Evolutionary conservation across 2,888 invertebrate genomes (phyloP).

Genomic region (Rhopalosiphum nymphaeae): DNA sequence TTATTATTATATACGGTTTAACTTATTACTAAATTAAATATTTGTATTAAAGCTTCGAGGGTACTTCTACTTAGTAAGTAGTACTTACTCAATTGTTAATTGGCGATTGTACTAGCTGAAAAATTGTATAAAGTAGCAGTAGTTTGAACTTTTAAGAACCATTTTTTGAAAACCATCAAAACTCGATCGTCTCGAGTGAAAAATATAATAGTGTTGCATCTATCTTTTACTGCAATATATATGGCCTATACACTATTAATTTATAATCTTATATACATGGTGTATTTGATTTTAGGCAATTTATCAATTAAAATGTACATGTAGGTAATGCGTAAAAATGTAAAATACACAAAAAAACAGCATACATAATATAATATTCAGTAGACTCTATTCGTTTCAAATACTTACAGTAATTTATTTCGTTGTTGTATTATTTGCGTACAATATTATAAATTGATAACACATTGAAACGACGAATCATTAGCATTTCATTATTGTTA

Average conservation of each 20-base stretch:
- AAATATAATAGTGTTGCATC: not conserved
- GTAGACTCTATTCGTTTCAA: not conserved
- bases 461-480: not conserved
- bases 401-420: not conserved
- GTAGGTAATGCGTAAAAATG: not conserved
- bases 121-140: not conserved
- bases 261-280: not conserved
- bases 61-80: too few species aligned
- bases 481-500: not conserved
- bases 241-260: not conserved
- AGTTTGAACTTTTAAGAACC: not conserved
- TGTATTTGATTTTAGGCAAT: not conserved
- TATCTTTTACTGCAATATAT: not conserved
- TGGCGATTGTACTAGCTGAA: not conserved
- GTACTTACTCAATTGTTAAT: not conserved
- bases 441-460: not conserved
- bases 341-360: not conserved
- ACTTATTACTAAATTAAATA: not conserved
- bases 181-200: not conserved
- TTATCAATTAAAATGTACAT: not conserved
- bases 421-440: not conserved
- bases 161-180: not conserved
- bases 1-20: not conserved
- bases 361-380: not conserved
- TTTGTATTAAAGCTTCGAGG: not conserved